Conservation (phyloP, 2,888 invertebrate genomes). For the Orthonychiurus folsomi region DNA sequence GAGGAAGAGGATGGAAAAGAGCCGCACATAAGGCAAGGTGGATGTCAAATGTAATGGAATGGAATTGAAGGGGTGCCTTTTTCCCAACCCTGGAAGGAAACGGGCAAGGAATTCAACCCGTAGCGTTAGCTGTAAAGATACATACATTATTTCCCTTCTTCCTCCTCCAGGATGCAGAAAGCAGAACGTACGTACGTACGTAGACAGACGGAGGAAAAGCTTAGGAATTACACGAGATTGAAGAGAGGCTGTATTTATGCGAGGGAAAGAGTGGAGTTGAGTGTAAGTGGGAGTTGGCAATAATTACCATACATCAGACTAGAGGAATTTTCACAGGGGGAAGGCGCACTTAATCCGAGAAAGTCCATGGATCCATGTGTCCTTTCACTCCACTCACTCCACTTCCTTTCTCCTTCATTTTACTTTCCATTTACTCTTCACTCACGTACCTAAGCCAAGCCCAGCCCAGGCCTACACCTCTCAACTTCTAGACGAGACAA, state of each 20-base stretch:
- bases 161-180: no score
- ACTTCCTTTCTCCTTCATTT: slow-evolving; percentile 2
- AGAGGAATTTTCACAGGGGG: slow-evolving; percentile 30
- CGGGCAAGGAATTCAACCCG: no score
- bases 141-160: no score
- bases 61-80: not conserved
- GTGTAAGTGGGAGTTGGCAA: slow-evolving; percentile 14
- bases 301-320: slow-evolving; percentile 23
- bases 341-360: slow-evolving; percentile 27
- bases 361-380: slow-evolving; percentile 9
- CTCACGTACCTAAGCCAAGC: not conserved
- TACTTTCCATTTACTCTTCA: slow-evolving; percentile 1
- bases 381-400: slow-evolving; percentile 9
- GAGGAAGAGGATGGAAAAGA: not conserved
- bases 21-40: no score
- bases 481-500: not conserved
- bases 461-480: not conserved
- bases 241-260: not conserved
- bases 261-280: slow-evolving; percentile 15
- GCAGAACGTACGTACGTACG: no score
- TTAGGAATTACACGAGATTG: slow-evolving; percentile 2
- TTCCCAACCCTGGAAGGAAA: not conserved
- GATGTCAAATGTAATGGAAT: not conserved
- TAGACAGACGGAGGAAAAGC: not conserved
- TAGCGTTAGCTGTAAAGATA: no score